These are phyloP conservation scores for Ceratina japonica DNA, from an alignment of 1,140 invertebrate genomes.

Conservation along the genomic window DNA sequence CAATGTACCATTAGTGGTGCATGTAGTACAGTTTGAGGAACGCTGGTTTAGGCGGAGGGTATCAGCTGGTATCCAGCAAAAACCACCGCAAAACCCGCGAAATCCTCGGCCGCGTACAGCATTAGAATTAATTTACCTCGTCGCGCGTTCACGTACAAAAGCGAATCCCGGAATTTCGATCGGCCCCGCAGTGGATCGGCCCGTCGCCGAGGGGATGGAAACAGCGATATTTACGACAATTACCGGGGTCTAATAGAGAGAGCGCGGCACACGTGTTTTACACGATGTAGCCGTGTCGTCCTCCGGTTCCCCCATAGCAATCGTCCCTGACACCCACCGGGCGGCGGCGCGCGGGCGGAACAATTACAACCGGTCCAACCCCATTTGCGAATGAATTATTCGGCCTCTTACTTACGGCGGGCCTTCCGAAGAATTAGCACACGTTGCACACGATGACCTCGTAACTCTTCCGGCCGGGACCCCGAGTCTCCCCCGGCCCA, in stretches of 20 bases:
- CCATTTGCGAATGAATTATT: conserved; percentile 63
- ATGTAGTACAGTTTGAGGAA: no score
- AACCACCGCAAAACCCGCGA: neutral
- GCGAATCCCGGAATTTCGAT: neutral
- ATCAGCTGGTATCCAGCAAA: neutral
- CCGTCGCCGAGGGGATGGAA: neutral
- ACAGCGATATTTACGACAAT: conserved; percentile 29
- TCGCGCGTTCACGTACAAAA: neutral
- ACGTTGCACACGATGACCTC: conserved; percentile 9
- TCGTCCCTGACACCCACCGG: conserved; percentile 59
- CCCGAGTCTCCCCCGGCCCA: neutral
- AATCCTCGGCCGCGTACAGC: neutral
- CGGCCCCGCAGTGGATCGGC: neutral
- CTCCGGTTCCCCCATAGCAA: conserved; percentile 4
- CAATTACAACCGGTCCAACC: conserved; percentile 61
- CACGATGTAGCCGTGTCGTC: neutral
- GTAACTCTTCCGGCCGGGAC: conserved; percentile 15
- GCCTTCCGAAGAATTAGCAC: conserved; percentile 43
- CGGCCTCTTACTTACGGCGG: conserved; percentile 31
- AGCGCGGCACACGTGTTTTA: neutral
- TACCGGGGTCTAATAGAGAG: conserved; percentile 6
- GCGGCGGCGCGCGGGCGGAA: conserved; percentile 36
- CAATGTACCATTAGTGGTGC: no score
- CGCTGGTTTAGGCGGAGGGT: no score
- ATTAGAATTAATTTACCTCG: neutral